Evolutionary conservation across 2,113 vertebrate species (phyloP), one percentile per base, ranked within the genome.

Genomic region (Atractosteus spatula): DNA sequence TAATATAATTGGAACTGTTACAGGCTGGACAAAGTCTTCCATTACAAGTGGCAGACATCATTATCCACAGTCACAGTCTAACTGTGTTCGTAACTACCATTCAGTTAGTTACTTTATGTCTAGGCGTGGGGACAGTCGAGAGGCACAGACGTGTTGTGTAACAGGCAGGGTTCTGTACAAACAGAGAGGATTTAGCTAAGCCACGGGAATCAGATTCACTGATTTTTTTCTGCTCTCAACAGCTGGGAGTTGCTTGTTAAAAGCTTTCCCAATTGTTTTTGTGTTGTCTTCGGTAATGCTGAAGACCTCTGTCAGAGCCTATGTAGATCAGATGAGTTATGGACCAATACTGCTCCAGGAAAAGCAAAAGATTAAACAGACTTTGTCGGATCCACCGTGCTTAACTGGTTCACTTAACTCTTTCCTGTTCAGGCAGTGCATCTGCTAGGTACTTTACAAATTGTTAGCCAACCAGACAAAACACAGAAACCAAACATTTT

Each of bases 111-210:
- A 51, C 47, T 51, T 7, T 51, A 12, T 59, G 56, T 59, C 14
- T 8, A 14, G 12, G 11, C 56, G 13, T 7, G 43, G 3, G n/a
- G 29, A 55, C 11, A 41, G 51, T 55, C 41, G 41, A 11, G 44
- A 12, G 56, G 43, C 11, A 47, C 62, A 44, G 7, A 41, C 29
- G 2, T 41, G 55, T 41, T 17, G 16, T 51, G 66, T 54, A 51
- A 11, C 17, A 47, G 72, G 7, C 44, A 47, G 12, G 45, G 65
- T 13, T 62, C 66, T 54, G 14, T 66, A 62, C 42, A 51, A 68
- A 67, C 55, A 55, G 7, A 59, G 57, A 66, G 16, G 71, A 68
- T 73, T 73, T 68, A 51, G 42, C 16, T 73, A 73, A 73, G 65
- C 56, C 44, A 51, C 4, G 12, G 55, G 55, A 51, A 61, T 68